phyloP scores from a whole-genome alignment of 2,888 invertebrate genomes.

The Troilus luridus region DNA sequence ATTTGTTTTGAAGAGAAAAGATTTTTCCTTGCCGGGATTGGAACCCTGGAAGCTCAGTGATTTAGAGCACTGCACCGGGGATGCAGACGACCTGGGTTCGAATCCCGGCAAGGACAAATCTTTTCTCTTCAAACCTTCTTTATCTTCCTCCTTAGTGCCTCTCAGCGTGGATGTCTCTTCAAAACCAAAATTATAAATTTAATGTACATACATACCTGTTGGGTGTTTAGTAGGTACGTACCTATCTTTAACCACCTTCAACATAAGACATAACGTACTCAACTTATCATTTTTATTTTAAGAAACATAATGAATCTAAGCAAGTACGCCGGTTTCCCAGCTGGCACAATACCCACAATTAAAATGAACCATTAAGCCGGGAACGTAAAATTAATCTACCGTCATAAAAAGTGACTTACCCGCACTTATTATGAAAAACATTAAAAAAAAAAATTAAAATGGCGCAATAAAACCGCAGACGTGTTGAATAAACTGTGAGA shows the following conservation, averaged over 20 bases:
- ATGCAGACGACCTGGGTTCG: too few relatives aligned
- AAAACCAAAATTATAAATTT: too few relatives aligned
- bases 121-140: too few relatives aligned
- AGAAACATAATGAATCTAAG: background rate
- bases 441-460: background rate
- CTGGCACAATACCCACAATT: background rate
- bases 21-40: too few relatives aligned
- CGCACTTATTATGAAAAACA: conserved; percentile 14
- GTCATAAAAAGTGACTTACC: background rate
- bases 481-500: background rate
- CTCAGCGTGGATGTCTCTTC: too few relatives aligned
- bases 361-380: conserved; percentile 1
- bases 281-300: background rate
- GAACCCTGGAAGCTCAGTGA: too few relatives aligned
- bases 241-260: background rate
- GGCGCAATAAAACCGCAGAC: background rate
- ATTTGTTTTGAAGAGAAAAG: too few relatives aligned
- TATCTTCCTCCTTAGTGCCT: too few relatives aligned
- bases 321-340: background rate
- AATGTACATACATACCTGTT: too few relatives aligned
- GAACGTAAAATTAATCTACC: background rate
- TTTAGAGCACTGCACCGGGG: too few relatives aligned
- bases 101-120: too few relatives aligned
- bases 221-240: too few relatives aligned
- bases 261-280: background rate